Base-by-base conservation (phyloP, 1,140 invertebrate genomes). In the Drosophila littoralis region DNA sequence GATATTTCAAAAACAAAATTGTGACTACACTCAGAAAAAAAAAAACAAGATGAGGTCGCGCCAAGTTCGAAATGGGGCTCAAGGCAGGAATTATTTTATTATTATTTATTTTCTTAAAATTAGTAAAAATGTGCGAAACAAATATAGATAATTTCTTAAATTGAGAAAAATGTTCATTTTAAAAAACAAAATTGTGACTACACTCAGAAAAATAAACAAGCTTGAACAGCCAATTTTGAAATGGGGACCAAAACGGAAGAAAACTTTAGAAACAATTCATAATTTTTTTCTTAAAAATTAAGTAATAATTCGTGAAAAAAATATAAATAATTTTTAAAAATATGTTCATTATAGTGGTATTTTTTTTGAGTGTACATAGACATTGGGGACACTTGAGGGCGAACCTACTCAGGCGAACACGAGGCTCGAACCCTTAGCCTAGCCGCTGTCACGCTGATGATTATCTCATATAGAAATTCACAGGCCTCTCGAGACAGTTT, bases 401-500 rank as follows among this genome's bases (percentile, higher is more conserved):
- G 33, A 48, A 46, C 15, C 43, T 22, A 59, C 68, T 48, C 35
- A 9, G 13, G 28, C 36, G 38, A 42, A 12, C 54, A 57, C 22
- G 54, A 33, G 38, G 22, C 54, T 9, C 55, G 28, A 67, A 55
- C 72, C 38, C 60, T 59, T 3, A 42, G 40, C 40, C 45, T 17
- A 66, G 48, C 72, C 43, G 59, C 58, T 58, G 36, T n/a, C 2
- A 9, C 10, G 10, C 32, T 13, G 55, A 55, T 64, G 55, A 75
- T 59, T 75, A 75, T 71, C 73, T 71, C 48, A 17, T 35, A 22
- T 15, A 32, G 32, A 59, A 65, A 52, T 60, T 52, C 60, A 60
- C 48, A 65, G 64, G 68, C 55, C 57, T 54, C 57, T 48, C 50
- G 64, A 73, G 64, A 67, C 64, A 60, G 55, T 72, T 59, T 58